Conservation (phyloP, 2,113 vertebrate genomes). For the Gulo gulo region DNA sequence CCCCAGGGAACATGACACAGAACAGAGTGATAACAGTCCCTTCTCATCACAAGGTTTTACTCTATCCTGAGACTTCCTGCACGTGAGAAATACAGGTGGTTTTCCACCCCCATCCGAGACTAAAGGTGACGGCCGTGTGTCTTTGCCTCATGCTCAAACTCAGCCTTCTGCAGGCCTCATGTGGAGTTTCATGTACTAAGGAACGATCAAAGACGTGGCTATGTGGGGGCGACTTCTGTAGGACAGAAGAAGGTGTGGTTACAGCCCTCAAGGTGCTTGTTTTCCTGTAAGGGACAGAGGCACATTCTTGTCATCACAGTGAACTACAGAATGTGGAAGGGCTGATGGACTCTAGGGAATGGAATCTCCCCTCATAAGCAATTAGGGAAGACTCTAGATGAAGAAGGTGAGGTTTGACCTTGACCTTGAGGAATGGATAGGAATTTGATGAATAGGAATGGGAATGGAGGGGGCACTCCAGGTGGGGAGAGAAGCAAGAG, state of each 20-base stretch:
- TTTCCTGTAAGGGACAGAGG: not conserved
- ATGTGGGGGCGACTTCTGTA: not conserved
- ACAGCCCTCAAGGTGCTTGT: not conserved
- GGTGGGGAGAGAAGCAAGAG: not conserved
- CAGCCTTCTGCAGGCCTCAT: not conserved
- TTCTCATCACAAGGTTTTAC: not conserved
- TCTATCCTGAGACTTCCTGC: not conserved
- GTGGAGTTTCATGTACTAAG: not conserved
- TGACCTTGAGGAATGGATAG: not conserved
- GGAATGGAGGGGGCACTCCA: not conserved
- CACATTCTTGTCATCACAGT: accelerated
- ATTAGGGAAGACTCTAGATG: not conserved
- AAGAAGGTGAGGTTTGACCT: not conserved
- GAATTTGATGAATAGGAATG: not conserved
- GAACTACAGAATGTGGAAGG: not conserved
- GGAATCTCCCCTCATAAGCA: not conserved
- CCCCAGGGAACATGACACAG: not conserved
- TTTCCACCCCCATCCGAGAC: not conserved
- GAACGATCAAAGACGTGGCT: not conserved
- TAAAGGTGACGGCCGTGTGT: no score
- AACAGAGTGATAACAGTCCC: not conserved
- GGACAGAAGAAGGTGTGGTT: not conserved
- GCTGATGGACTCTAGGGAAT: not conserved
- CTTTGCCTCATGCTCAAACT: not conserved
- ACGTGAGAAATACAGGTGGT: not conserved